A percentile compares a stretch with the other conserved stretches of the same genome.
Conservation (phyloP, 2,797 vertebrate genomes). For the Sphenopsis melanotis region DNA sequence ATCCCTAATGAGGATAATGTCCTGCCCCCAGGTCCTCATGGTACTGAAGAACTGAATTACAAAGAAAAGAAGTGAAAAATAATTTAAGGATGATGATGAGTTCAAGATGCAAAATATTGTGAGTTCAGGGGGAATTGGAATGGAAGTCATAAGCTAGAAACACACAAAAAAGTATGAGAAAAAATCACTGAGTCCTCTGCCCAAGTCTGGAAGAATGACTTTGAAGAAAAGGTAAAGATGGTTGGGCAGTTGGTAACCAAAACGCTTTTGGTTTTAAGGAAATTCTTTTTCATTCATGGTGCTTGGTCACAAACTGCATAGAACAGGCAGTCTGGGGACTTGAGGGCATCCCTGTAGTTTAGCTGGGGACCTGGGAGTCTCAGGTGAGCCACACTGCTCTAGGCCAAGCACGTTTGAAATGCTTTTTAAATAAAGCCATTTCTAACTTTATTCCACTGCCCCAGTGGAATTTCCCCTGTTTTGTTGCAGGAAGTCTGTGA, state of each 20-base stretch:
- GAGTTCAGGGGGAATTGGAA: neutral
- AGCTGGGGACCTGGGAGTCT: neutral
- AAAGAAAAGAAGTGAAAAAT: conserved; percentile 10
- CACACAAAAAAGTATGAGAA: neutral
- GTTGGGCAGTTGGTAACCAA: neutral
- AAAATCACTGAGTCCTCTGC: neutral
- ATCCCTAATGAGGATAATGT: conserved; percentile 38
- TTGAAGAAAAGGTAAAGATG: neutral
- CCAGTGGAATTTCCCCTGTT: neutral
- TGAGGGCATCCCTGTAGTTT: neutral
- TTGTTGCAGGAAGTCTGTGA: neutral
- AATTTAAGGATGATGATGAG: neutral
- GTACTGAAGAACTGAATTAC: neutral
- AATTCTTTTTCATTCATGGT: neutral
- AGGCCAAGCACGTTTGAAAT: neutral
- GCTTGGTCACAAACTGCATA: neutral
- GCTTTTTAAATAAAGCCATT: neutral
- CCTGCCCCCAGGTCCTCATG: neutral
- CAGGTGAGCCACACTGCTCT: neutral
- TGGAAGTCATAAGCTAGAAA: neutral
- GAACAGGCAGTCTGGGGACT: neutral
- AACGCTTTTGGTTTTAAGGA: neutral
- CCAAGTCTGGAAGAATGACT: neutral
- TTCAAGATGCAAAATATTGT: conserved; percentile 3
- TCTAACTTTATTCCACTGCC: neutral